These are phyloP conservation scores for Luidia sarsii DNA, from an alignment of 53 echinoderm and acorn worm genomes.

Conservation along the genomic window DNA sequence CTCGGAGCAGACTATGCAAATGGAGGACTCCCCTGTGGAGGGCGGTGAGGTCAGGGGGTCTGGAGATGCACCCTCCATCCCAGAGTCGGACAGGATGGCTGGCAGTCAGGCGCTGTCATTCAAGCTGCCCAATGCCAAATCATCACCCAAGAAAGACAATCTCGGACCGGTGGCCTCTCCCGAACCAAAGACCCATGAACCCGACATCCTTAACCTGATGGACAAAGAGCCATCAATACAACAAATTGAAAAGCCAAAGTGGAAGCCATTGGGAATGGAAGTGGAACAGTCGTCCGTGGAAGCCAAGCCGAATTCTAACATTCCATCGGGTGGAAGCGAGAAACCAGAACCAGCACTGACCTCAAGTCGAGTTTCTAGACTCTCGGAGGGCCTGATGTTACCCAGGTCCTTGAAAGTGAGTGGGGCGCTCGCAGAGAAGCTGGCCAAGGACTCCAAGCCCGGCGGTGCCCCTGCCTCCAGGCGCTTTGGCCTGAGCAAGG, in stretches of 20 bases:
- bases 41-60: no score
- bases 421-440: constrained; percentile 13
- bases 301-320: background rate
- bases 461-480: background rate
- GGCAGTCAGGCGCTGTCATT: no score
- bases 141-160: no score
- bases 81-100: no score
- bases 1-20: constrained; percentile 64
- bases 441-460: constrained; percentile 7
- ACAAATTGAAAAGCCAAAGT: constrained; percentile 14
- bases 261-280: background rate
- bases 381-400: constrained; percentile 7
- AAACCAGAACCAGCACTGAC: background rate
- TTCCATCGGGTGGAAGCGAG: background rate
- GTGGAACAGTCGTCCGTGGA: background rate
- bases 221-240: background rate
- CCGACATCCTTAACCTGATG: no score
- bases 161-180: no score
- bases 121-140: no score
- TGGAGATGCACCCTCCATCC: no score
- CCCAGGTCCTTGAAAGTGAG: constrained; percentile 16
- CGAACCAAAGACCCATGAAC: no score
- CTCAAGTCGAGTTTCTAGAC: background rate
- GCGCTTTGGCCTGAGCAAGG: constrained; percentile 23
- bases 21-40: background rate